Conservation (phyloP, 23 tunicate genomes). For the Ciona savignyi region DNA sequence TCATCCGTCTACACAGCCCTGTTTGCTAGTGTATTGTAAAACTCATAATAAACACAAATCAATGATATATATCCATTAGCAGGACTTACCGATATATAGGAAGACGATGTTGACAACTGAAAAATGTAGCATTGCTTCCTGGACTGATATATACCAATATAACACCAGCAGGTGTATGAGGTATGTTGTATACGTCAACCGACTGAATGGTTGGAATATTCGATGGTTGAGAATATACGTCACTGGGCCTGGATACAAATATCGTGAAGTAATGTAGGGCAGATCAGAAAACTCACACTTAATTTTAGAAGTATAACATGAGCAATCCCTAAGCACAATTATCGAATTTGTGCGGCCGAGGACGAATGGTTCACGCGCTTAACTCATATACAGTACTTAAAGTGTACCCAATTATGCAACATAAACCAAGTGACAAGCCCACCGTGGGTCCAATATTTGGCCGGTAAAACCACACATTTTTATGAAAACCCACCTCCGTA, state of each 20-base stretch:
- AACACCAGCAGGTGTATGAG: conserved; percentile 31
- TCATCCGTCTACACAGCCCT: too few relatives aligned
- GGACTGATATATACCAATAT: conserved; percentile 25
- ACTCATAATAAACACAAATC: too few relatives aligned
- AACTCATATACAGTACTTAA: not conserved
- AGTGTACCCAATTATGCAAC: not conserved
- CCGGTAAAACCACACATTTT: too few relatives aligned
- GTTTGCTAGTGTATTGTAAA: too few relatives aligned
- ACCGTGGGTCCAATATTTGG: too few relatives aligned
- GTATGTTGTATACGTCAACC: conserved; percentile 37
- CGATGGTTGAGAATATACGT: not conserved
- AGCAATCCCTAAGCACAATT: too few relatives aligned
- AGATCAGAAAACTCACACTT: too few relatives aligned
- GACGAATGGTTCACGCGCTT: too few relatives aligned
- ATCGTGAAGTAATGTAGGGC: too few relatives aligned
- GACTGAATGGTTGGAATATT: conserved; percentile 35
- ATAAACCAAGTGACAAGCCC: not conserved
- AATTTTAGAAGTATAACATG: too few relatives aligned
- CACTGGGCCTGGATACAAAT: not conserved
- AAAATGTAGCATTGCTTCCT: conserved; percentile 25
- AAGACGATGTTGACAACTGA: conserved; percentile 21
- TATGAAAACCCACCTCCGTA: conserved; percentile 62
- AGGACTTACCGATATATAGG: conserved; percentile 30
- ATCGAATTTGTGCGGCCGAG: too few relatives aligned
- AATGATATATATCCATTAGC: too few relatives aligned